Percentiles rank a stretch among this genome's conserved stretches.
These are phyloP conservation scores for Nineta flava DNA, from an alignment of 2,888 invertebrate genomes.

Conservation along the genomic window DNA sequence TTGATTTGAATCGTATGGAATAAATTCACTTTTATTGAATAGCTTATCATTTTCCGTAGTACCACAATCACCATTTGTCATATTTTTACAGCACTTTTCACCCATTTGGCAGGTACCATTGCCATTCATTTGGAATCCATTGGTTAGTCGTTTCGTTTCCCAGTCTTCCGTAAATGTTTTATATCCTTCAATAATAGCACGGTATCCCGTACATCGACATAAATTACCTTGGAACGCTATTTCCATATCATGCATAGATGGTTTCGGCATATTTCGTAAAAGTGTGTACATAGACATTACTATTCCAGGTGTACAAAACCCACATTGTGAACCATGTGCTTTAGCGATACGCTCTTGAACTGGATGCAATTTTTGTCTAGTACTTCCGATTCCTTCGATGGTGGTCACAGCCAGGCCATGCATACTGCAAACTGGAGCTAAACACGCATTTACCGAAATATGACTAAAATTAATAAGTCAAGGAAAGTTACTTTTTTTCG, in stretches of 20 bases:
- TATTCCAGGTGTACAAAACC: conserved; percentile 90
- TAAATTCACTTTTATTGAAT: conserved; percentile 44
- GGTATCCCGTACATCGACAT: conserved; percentile 87
- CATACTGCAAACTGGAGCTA: conserved; percentile 72
- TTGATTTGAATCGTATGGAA: conserved; percentile 62
- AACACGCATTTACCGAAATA: conserved; percentile 74
- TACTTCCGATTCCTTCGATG: conserved; percentile 83
- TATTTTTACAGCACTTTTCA: conserved; percentile 44
- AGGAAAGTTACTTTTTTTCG: background rate
- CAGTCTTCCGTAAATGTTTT: conserved; percentile 68
- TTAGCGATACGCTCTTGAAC: conserved; percentile 78
- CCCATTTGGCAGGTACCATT: conserved; percentile 41
- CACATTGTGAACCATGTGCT: conserved; percentile 89
- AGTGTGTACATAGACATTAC: conserved; percentile 95
- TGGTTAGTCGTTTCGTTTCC: conserved; percentile 28
- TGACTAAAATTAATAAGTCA: conserved; percentile 34
- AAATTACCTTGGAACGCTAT: conserved; percentile 68
- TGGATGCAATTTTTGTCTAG: conserved; percentile 61
- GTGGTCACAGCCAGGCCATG: conserved; percentile 85
- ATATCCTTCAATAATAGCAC: conserved; percentile 84
- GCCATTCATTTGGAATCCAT: conserved; percentile 11
- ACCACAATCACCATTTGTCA: conserved; percentile 1
- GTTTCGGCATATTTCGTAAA: conserved; percentile 53
- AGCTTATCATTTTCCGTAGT: conserved; percentile 26
- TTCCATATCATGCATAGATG: conserved; percentile 62